Conservation (phyloP, 1,140 invertebrate genomes). For the Heliconius hermathena region DNA sequence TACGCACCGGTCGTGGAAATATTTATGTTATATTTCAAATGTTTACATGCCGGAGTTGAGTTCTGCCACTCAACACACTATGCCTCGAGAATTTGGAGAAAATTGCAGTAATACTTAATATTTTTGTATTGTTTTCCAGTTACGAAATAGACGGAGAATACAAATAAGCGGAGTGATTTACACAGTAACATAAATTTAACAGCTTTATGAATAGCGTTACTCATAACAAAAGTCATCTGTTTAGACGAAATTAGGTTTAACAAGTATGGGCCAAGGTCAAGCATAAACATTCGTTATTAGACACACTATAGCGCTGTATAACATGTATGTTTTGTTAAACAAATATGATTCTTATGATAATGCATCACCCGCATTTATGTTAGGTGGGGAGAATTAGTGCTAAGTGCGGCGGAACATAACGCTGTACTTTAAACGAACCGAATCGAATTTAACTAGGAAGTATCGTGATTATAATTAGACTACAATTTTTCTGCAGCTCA, state of each 20-base stretch:
- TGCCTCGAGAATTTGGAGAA: too few species aligned
- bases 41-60: too few species aligned
- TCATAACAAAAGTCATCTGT: not conserved
- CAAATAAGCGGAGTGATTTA: not conserved
- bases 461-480: too few species aligned
- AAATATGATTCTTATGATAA: not conserved
- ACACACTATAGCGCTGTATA: not conserved
- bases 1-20: too few species aligned
- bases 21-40: too few species aligned
- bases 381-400: not conserved
- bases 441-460: not conserved
- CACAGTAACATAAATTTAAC: not conserved
- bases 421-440: not conserved
- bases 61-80: too few species aligned
- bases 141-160: not conserved
- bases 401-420: not conserved
- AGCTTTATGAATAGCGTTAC: not conserved
- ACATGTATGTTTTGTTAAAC: not conserved
- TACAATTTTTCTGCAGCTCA: too few species aligned
- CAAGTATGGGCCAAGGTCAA: not conserved
- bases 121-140: too few species aligned
- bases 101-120: too few species aligned
- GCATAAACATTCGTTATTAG: not conserved
- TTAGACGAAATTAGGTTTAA: constrained; percentile 4
- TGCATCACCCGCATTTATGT: not conserved